Percentiles rank a stretch among this genome's conserved stretches.
Evolutionary conservation across 2,113 vertebrate species (phyloP).

Genomic region (Thermophis baileyi): DNA sequence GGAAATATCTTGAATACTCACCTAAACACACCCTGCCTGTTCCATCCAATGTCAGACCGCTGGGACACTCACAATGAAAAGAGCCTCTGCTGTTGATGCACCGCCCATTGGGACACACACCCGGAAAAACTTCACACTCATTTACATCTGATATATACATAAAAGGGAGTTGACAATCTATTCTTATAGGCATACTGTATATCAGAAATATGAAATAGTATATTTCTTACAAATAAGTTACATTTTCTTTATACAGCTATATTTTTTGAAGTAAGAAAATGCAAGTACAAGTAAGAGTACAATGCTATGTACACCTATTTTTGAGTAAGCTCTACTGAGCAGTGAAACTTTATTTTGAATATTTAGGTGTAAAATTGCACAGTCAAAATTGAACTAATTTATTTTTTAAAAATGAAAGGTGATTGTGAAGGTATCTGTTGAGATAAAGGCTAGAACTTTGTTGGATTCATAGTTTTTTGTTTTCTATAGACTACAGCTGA

Average conservation of each 20-base stretch:
- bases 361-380: neutral
- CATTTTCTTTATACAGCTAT: neutral
- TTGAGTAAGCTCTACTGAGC: neutral
- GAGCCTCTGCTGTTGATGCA: conserved; percentile 76
- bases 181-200: neutral
- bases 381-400: neutral
- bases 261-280: neutral
- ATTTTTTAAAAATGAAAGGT: neutral
- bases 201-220: neutral
- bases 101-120: conserved; percentile 70
- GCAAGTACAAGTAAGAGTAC: neutral
- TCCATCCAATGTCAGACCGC: conserved; percentile 71
- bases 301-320: neutral
- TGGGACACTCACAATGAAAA: conserved; percentile 73
- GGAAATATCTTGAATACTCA: conserved; percentile 45
- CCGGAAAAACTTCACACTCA: conserved; percentile 76
- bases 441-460: neutral
- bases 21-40: conserved; percentile 73
- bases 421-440: neutral
- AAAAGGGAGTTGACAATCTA: neutral
- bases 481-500: neutral
- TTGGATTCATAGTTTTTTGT: neutral
- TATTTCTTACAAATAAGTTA: neutral
- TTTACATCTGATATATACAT: conserved; percentile 67
- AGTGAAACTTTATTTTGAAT: neutral